Evolutionary conservation across 2,113 vertebrate genomes (phyloP).

Genomic region (Garra rufa): DNA sequence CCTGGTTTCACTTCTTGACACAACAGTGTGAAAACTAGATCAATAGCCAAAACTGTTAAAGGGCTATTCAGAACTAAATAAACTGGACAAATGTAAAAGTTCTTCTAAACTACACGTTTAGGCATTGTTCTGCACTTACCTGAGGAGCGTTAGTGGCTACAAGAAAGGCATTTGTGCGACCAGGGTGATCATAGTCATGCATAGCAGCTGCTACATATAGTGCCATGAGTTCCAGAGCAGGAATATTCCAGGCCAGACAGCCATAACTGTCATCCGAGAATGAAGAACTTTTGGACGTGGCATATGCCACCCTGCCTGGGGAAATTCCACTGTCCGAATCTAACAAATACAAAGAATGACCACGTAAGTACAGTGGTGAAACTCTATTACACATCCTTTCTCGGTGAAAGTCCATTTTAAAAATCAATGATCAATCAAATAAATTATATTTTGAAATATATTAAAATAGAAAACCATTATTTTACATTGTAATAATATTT

Average conservation of each 20-base stretch:
- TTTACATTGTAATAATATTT: too few relatives aligned
- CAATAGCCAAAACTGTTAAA: background rate
- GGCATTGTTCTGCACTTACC: constrained; percentile 73
- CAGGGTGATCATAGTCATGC: constrained; percentile 98
- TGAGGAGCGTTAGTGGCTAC: constrained; percentile 97
- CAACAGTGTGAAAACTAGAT: constrained; percentile 14
- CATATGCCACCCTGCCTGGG: constrained; percentile 80
- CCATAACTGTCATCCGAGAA: constrained; percentile 89
- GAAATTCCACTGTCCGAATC: constrained; percentile 83
- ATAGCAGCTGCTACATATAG: constrained; percentile 98
- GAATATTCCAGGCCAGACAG: constrained; percentile 92
- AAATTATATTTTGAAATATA: too few relatives aligned
- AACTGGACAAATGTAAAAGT: background rate
- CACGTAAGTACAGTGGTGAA: background rate
- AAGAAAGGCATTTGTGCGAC: constrained; percentile 96
- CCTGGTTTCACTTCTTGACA: constrained; percentile 8
- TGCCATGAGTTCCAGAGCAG: constrained; percentile 96
- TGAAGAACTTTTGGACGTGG: constrained; percentile 88
- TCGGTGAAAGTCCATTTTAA: constrained; percentile 1
- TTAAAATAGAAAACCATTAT: too few relatives aligned
- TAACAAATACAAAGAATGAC: constrained; percentile 64
- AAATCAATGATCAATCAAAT: too few relatives aligned
- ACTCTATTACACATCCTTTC: background rate
- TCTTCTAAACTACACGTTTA: background rate
- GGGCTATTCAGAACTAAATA: background rate